Evolutionary conservation across 2,113 vertebrate species (phyloP).

Genomic region (Edolisoma coerulescens): DNA sequence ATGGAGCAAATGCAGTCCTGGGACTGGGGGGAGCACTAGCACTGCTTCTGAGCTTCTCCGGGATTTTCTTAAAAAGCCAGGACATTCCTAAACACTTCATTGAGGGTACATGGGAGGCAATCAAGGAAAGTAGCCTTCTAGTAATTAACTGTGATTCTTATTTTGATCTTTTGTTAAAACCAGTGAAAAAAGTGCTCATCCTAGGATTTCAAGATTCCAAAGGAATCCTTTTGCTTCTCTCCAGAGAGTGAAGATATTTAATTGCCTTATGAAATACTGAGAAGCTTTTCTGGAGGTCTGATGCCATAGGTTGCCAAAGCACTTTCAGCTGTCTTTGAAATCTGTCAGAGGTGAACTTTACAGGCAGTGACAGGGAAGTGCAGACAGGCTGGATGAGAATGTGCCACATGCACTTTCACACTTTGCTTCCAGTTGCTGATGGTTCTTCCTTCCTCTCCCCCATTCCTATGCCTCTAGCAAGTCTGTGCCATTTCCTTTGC

Average conservation of each 20-base stretch:
- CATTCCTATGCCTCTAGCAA: neutral
- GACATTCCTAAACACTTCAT: neutral
- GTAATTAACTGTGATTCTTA: neutral
- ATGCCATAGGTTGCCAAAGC: neutral
- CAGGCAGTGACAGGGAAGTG: neutral
- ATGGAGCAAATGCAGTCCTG: neutral
- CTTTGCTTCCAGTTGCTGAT: neutral
- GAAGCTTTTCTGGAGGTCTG: neutral
- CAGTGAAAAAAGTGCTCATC: neutral
- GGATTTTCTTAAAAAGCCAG: neutral
- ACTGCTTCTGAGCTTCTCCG: neutral
- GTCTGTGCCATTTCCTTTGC: neutral
- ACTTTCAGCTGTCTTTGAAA: neutral
- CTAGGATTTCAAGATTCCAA: neutral
- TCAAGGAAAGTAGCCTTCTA: neutral
- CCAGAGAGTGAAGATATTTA: neutral
- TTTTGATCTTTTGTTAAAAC: neutral
- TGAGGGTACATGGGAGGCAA: neutral
- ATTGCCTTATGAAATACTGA: neutral
- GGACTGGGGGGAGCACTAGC: neutral
- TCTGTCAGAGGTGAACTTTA: neutral
- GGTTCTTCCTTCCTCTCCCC: neutral
- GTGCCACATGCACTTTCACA: neutral
- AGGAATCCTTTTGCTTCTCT: neutral
- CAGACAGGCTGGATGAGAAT: neutral